These are phyloP conservation scores for Oceanodroma tethys DNA, from an alignment of 2,113 vertebrate species.

Conservation along the genomic window DNA sequence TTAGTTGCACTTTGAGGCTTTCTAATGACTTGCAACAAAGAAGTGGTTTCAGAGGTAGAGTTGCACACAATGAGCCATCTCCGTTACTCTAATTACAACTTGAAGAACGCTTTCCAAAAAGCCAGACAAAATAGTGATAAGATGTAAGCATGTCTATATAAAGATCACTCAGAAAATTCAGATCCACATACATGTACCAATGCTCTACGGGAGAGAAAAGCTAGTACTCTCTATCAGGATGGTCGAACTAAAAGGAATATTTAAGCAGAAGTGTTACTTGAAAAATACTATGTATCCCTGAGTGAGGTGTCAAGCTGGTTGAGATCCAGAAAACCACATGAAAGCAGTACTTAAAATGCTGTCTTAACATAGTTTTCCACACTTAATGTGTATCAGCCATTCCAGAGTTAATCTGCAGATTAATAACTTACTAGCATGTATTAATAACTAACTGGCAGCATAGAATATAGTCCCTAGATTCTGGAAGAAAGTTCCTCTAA, in stretches of 20 bases:
- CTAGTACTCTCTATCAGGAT: background rate
- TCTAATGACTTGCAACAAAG: background rate
- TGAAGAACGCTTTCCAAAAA: background rate
- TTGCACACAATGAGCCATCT: background rate
- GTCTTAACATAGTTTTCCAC: background rate
- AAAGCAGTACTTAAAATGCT: background rate
- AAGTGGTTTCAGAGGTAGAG: background rate
- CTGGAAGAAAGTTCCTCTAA: background rate
- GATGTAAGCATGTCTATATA: background rate
- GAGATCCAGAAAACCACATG: background rate
- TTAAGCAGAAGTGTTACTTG: background rate
- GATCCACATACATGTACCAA: fast-evolving
- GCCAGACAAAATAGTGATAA: background rate
- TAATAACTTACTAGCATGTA: background rate
- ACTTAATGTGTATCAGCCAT: background rate
- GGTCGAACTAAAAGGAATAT: background rate
- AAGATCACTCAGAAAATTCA: background rate
- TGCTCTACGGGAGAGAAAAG: background rate
- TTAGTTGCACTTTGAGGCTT: background rate
- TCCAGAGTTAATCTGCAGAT: background rate
- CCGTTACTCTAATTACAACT: background rate
- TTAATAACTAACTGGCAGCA: background rate
- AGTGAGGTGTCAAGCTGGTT: background rate
- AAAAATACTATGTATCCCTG: background rate
- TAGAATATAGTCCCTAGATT: background rate